Evolutionary conservation across 1,140 invertebrate genomes (phyloP).

Genomic region (Batillaria attramentaria): DNA sequence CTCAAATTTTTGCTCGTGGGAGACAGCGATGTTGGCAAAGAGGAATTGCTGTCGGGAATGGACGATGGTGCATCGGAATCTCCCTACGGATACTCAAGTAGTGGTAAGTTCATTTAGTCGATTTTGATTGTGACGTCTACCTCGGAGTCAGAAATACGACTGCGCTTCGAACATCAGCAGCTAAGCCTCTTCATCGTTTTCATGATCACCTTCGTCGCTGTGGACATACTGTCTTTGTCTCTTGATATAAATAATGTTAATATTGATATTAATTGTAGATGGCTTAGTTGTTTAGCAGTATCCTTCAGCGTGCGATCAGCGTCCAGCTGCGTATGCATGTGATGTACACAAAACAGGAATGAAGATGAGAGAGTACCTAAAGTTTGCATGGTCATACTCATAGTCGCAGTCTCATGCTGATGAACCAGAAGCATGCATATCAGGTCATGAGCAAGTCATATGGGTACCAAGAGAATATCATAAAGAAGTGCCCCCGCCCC

Average conservation of each 20-base stretch:
- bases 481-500: too few relatives aligned
- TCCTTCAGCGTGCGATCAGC: too few relatives aligned
- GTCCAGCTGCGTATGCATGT: too few relatives aligned
- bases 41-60: constrained; percentile 94
- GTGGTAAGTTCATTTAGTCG: constrained; percentile 49
- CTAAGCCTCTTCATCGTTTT: neutral
- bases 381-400: too few relatives aligned
- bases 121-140: neutral
- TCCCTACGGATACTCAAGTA: constrained; percentile 88
- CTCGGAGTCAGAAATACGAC: neutral
- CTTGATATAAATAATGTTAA: neutral
- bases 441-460: too few relatives aligned
- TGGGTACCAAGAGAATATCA: too few relatives aligned
- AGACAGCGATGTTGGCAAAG: constrained; percentile 98
- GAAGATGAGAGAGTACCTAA: too few relatives aligned
- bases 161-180: neutral
- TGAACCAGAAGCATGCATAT: too few relatives aligned
- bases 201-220: neutral
- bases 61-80: constrained; percentile 95
- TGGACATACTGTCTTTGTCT: neutral
- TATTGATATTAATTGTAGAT: neutral
- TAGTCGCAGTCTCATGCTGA: too few relatives aligned
- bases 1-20: constrained; percentile 96
- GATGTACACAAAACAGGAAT: too few relatives aligned
- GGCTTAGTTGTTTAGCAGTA: neutral